Base-by-base conservation (phyloP, 1,140 invertebrate genomes). In the Spodoptera litura region DNA sequence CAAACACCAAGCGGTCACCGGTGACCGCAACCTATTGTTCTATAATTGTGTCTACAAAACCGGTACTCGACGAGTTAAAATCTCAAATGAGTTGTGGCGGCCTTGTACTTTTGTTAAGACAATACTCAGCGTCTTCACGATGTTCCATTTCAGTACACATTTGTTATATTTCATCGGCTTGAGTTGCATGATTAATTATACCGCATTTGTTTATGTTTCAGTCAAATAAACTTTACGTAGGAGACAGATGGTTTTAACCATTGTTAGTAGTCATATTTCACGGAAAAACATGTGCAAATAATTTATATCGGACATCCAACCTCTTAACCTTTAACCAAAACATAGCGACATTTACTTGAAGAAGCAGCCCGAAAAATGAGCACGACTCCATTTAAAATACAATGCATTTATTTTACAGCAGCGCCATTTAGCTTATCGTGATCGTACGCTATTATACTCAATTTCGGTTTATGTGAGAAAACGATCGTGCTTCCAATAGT, bases 401-500 rank as follows among this genome's bases (percentile, higher is more conserved):
- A 64, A 75, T 74, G 27, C 56, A 49, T 61, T 59, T 35, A 51
- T 74, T 59, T 25, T 61, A 74, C 56, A 61, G 38, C 51, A 55
- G 58, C 51, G 13, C 25, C 49, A 52, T 52, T 53, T 72, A 61
- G 55, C 61, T 76, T 76, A 53, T 76, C 72, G 61, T 80, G 64
- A 80, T 61, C 58, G 53, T 31, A 71, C 31, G 52, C 55, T 52
- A 76, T 80, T 55, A 70, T 25, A n/a, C 27, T 52, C 74, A 66
- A 83, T 85, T 85, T 89, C 44, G 55, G 83, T 86, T 85, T 81
- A 88, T 83, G 78, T 85, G 83, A 86, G 83, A 88, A 87, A 82
- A 86, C 79, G 81, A 66, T 86, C 84, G 79, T 87, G 82, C 81
- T 89, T 89, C 87, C 85, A 87, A 90, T 88, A 82, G 79, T 77